phyloP scores from a whole-genome alignment of 2,888 invertebrate genomes.

The Mythimna ferrago region DNA sequence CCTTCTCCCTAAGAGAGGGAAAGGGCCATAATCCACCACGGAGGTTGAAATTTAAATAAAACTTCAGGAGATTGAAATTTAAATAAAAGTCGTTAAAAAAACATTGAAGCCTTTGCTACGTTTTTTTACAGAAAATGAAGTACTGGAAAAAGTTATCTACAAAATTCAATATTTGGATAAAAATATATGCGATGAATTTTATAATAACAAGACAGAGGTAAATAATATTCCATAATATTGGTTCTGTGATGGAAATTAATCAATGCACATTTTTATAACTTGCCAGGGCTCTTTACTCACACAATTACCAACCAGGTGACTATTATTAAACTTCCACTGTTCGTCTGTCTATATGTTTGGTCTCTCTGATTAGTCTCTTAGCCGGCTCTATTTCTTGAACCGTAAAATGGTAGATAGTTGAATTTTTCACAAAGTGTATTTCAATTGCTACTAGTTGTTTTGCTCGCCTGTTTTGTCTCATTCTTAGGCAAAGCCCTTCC shows the following conservation, averaged over 20 bases:
- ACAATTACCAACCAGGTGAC: neutral
- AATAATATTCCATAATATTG: slow-evolving; percentile 22
- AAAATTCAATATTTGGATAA: slow-evolving; percentile 54
- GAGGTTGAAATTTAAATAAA: no score
- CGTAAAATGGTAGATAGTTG: no score
- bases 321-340: neutral
- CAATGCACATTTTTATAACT: neutral
- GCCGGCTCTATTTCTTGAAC: no score
- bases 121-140: slow-evolving; percentile 69
- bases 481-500: no score
- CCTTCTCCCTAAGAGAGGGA: no score
- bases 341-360: neutral
- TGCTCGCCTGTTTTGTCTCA: no score
- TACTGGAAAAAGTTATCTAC: slow-evolving; percentile 64
- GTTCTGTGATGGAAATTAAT: neutral
- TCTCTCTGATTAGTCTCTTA: neutral
- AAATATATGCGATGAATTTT: slow-evolving; percentile 61
- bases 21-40: no score
- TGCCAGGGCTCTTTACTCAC: neutral
- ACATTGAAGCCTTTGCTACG: neutral
- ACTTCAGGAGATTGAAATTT: no score
- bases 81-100: neutral
- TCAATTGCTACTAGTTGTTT: no score
- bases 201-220: slow-evolving; percentile 58
- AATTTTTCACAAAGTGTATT: no score